Evolutionary conservation across 2,113 vertebrate species (phyloP).

Genomic region (Vulpes vulpes): DNA sequence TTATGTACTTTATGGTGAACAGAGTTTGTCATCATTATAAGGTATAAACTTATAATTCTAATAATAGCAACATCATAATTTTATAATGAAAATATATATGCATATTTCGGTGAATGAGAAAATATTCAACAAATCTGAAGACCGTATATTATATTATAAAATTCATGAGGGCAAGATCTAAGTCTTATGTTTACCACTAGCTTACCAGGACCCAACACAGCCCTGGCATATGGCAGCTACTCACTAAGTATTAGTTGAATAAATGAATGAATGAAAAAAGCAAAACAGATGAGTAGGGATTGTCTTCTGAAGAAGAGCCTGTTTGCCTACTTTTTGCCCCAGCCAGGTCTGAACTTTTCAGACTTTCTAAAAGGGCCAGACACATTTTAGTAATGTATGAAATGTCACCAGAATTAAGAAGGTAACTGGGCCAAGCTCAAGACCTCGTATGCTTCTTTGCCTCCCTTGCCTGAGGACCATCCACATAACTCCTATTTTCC

Average conservation of each 20-base stretch:
- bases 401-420: not conserved
- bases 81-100: slow-evolving; percentile 11
- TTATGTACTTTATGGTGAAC: not conserved
- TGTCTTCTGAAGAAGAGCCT: not conserved
- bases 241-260: not conserved
- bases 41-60: not conserved
- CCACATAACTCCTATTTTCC: not conserved
- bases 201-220: not conserved
- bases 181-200: not conserved
- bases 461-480: not conserved
- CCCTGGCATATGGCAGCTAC: not conserved
- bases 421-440: not conserved
- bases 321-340: not conserved
- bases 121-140: not conserved
- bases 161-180: not conserved
- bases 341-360: not conserved
- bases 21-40: not conserved
- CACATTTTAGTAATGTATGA: not conserved
- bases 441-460: not conserved
- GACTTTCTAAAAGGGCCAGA: not conserved
- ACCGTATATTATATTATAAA: not conserved
- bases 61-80: not conserved
- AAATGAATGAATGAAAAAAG: not conserved
- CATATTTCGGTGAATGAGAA: not conserved
- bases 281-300: not conserved